A percentile compares a stretch with the other conserved stretches of the same genome.
Evolutionary conservation across 2,113 vertebrate species (phyloP).

Genomic region (Muntiacus muntjak): DNA sequence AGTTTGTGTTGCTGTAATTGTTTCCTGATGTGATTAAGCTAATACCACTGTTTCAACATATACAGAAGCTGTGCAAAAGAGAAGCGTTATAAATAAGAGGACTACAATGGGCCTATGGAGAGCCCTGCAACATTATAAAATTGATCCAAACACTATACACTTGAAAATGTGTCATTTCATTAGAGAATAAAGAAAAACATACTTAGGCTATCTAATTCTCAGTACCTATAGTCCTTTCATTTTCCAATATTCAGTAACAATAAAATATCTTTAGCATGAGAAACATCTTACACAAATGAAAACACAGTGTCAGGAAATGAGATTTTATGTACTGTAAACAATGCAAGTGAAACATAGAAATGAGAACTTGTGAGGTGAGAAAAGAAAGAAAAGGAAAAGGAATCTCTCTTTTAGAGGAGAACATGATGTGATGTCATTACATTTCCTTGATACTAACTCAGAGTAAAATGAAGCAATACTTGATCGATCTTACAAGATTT

Average conservation of each 20-base stretch:
- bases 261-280: not conserved
- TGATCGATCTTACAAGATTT: not conserved
- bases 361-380: not conserved
- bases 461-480: not conserved
- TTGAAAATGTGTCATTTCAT: not conserved
- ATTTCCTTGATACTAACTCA: not conserved
- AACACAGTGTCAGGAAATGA: not conserved
- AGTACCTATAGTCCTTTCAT: not conserved
- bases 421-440: not conserved
- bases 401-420: not conserved
- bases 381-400: not conserved
- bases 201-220: not conserved
- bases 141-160: not conserved
- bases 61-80: not conserved
- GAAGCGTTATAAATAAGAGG: not conserved
- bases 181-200: not conserved
- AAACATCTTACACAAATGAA: constrained; percentile 37
- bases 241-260: constrained; percentile 20
- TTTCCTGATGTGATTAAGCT: not conserved
- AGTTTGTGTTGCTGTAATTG: not conserved
- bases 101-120: not conserved
- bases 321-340: constrained; percentile 10
- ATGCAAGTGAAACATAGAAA: not conserved
- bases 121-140: not conserved
- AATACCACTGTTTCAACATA: not conserved